A percentile compares a stretch with the other conserved stretches of the same genome.
phyloP scores from a whole-genome alignment of 2,113 vertebrate species.

The Psophia crepitans region DNA sequence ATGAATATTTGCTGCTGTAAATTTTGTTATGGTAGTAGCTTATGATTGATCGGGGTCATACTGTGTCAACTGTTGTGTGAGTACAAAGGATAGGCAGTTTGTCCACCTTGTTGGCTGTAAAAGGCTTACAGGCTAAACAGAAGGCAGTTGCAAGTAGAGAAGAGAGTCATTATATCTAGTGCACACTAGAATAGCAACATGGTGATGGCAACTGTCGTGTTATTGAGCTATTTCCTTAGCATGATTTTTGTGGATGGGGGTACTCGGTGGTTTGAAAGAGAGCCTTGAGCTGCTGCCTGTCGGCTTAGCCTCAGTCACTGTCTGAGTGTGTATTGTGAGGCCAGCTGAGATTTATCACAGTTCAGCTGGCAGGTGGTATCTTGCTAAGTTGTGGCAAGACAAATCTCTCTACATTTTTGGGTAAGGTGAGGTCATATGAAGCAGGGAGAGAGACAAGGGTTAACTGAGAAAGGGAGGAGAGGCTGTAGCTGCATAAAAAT shows the following conservation, averaged over 20 bases:
- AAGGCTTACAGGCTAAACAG: not conserved
- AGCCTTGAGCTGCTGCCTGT: not conserved
- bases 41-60: not conserved
- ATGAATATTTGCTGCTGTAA: not conserved
- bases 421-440: slow-evolving; percentile 4
- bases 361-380: slow-evolving; percentile 35
- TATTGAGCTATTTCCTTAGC: not conserved
- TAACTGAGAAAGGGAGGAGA: not conserved
- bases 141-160: not conserved
- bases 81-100: not conserved
- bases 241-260: not conserved
- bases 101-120: not conserved
- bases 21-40: not conserved
- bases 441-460: not conserved
- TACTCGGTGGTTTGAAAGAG: not conserved
- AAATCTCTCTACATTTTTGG: slow-evolving; percentile 13
- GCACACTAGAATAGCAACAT: not conserved
- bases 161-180: not conserved
- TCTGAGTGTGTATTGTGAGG: not conserved
- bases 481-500: not conserved
- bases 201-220: not conserved
- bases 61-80: not conserved
- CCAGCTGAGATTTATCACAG: slow-evolving; percentile 45
- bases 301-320: not conserved
- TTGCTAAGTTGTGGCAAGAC: slow-evolving; percentile 17